Conservation (phyloP, 2,888 invertebrate species). For the Cantharis rustica region DNA sequence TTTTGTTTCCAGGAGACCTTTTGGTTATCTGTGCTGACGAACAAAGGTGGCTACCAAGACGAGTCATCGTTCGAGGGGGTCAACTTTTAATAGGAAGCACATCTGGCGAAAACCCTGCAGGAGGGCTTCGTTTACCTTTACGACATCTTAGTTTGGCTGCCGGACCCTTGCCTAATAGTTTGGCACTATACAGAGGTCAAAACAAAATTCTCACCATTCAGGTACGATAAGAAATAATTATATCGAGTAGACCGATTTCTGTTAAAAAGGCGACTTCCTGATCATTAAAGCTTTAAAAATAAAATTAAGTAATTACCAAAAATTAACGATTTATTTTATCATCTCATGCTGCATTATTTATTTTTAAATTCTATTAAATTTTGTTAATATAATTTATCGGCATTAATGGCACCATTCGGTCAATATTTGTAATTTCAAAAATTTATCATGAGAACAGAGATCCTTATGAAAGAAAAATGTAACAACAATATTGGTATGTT, state of each 20-base stretch:
- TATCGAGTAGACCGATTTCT: not conserved
- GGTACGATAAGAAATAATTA: conserved; percentile 38
- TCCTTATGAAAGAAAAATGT: not conserved
- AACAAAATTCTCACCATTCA: conserved; percentile 52
- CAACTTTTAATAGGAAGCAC: conserved; percentile 56
- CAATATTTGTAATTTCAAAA: not conserved
- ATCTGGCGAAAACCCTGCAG: conserved; percentile 30
- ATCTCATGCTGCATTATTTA: not conserved
- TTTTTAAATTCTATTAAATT: not conserved
- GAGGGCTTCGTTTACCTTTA: conserved; percentile 47
- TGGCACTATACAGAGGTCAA: conserved; percentile 51
- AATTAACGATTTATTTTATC: not conserved
- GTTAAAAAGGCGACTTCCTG: not conserved
- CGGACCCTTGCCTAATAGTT: conserved; percentile 51
- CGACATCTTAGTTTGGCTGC: conserved; percentile 53
- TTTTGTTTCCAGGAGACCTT: conserved; percentile 51
- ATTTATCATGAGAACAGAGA: not conserved
- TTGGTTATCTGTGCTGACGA: conserved; percentile 50
- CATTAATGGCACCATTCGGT: not conserved
- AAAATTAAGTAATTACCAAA: not conserved
- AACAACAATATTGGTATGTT: not conserved
- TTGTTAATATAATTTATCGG: not conserved
- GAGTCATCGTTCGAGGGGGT: conserved; percentile 62
- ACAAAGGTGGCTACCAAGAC: conserved; percentile 62
- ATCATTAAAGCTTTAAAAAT: not conserved